phyloP scores from a whole-genome alignment of 2,113 vertebrate species.

The Hippocampus zosterae region DNA sequence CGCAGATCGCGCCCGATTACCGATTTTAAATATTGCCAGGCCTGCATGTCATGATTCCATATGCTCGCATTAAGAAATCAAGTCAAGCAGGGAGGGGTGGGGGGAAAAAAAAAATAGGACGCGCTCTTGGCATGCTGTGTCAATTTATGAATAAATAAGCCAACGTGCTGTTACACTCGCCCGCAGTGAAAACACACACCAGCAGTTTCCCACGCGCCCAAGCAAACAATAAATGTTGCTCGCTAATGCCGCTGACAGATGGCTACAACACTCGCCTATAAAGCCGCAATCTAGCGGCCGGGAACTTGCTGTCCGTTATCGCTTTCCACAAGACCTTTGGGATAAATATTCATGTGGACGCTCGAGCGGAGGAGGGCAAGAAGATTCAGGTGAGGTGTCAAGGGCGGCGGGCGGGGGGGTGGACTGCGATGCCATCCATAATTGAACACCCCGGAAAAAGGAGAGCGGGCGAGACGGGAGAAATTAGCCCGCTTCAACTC shows the following conservation, averaged over 20 bases:
- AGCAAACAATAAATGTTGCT: conserved; percentile 7
- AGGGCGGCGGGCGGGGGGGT: conserved; percentile 54
- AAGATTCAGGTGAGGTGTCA: conserved; percentile 61
- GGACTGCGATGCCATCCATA: conserved; percentile 52
- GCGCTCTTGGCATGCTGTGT: conserved; percentile 47
- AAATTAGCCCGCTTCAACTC: conserved; percentile 57
- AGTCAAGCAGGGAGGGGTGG: conserved; percentile 20
- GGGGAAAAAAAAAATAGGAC: conserved; percentile 42
- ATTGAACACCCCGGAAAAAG: conserved; percentile 53
- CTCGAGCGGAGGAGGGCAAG: conserved; percentile 41
- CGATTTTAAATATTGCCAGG: neutral
- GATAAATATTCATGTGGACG: conserved; percentile 65
- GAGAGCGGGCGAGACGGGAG: conserved; percentile 47
- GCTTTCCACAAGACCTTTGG: neutral
- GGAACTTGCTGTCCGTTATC: neutral
- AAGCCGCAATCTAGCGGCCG: neutral
- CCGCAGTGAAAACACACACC: conserved; percentile 57
- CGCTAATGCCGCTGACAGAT: conserved; percentile 47
- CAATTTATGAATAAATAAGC: conserved; percentile 68
- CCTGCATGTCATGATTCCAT: conserved; percentile 19
- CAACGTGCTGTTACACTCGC: conserved; percentile 58
- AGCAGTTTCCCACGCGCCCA: conserved; percentile 19
- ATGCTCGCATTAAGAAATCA: conserved; percentile 48
- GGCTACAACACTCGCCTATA: conserved; percentile 45
- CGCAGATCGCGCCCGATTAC: too few relatives aligned